Evolutionary conservation across 2,113 vertebrate genomes (phyloP), one percentile per base, ranked within the genome.

Genomic region (Nipponia nippon): DNA sequence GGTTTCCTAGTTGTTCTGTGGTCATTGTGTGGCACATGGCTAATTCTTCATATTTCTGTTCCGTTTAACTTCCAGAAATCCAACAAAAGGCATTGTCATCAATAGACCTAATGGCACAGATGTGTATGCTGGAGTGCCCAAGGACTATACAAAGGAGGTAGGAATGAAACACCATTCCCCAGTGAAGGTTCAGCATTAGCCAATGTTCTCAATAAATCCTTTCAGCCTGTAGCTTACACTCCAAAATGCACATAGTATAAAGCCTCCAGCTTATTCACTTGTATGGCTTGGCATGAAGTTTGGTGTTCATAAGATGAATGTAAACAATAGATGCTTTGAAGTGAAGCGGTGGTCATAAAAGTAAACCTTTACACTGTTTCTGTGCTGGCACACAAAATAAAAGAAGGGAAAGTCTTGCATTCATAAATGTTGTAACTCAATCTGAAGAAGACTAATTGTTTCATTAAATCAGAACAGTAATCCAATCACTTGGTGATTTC

Each of bases 61-160:
- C 90, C 27, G 8, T 81, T 91, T 90, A 27, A 90, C 88, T 97
- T 98, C 52, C 97, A 99, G 99, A 4, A 99, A 99, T 96, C 99
- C 99, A 22, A 99, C 99, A 13, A 98, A 98, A 22, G 99, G 99
- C 15, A 88, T 99, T 32, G 21, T 99, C 91, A 99, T 99, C 97
- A 99, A 99, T 89, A 98, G 99, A 83, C 99, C 99, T 19, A 99
- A 99, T 7, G 99, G 99, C 53, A 97, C 98, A 1, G 99, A 99
- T 26, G 99, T 99, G n/a, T 99, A 99, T 73, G 94, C 98, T 40
- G 99, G 99, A 13, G 99, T 99, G 30, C 98, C 87, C 32, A 99
- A 99, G 97, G 99, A 99, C 92, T 99, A 99, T 90, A 98, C 95
- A 0, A 98, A 98, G 9, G 98, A 99, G 27, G 99, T 99, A 98